phyloP scores from a whole-genome alignment of 2,888 invertebrate genomes.

The Lithophane socia region DNA sequence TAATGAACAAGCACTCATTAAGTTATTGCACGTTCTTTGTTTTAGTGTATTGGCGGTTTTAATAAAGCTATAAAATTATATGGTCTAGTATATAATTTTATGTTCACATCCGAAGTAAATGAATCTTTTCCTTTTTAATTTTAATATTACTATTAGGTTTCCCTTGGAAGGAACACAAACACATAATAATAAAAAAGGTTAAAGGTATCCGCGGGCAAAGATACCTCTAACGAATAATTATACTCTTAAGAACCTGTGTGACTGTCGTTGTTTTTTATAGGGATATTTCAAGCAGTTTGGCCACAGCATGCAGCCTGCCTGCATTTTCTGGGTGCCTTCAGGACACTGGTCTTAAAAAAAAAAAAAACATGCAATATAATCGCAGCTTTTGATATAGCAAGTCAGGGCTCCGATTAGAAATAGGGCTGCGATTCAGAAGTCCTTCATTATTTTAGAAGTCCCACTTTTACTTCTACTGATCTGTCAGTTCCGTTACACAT shows the following conservation, averaged over 20 bases:
- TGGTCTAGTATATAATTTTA: neutral
- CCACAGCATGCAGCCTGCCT: no score
- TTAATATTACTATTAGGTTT: neutral
- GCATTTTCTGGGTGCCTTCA: no score
- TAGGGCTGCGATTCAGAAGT: neutral
- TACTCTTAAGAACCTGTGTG: neutral
- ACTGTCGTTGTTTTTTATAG: neutral
- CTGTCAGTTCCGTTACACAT: neutral
- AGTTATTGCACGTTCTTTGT: conserved; percentile 1
- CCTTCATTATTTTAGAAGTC: neutral
- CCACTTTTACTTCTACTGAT: neutral
- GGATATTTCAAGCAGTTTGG: neutral
- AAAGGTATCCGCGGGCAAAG: neutral
- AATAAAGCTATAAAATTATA: conserved; percentile 14
- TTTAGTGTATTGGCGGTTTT: conserved; percentile 6
- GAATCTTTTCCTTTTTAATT: neutral
- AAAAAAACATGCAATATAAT: neutral
- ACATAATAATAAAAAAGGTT: neutral
- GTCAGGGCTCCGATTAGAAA: neutral
- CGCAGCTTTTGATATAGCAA: no score
- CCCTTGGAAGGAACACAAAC: neutral
- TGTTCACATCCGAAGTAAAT: neutral
- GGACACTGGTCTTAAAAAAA: neutral
- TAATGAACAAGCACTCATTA: conserved; percentile 10
- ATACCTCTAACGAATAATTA: neutral